Base-by-base conservation (phyloP, 1,140 invertebrate species). In the Brachionus paranguensis region DNA sequence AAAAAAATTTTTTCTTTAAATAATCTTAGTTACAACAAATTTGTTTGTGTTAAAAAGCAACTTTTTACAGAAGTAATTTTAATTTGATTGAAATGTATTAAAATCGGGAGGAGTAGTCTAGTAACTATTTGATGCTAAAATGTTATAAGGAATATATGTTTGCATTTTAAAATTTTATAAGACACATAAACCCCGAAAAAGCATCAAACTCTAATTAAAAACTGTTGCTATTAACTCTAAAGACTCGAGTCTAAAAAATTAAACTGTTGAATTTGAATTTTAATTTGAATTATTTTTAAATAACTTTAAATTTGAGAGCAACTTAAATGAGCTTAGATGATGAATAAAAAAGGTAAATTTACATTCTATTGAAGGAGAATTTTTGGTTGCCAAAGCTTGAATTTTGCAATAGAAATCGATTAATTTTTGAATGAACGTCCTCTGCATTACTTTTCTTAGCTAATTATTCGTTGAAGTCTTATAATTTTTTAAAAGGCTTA, bases 11-110 rank as follows among this genome's bases (percentile, higher is more conserved):
- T 24, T 74, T 17, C 10, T 72, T 72, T n/a, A 41, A 17, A 72
- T 72, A 76, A 50, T 53, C 72, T 76, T 76, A 50, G 72, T 76
- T 50, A 76, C 72, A 50, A 45, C 20, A 47, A 76, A 76, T 76
- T 76, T 76, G 45, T 53, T 76, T 76, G 33, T 68, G 65, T 29
- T 33, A 29, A 68, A 65, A 68, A 68, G 65, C 41, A 20, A 74
- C 12, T 76, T 76, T 76, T 50, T 17, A 50, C n/a, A 76, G 27
- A 37, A 76, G 43, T 50, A 37, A 37, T 50, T 76, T 76, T 50
- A 50, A 53, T 76, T 76, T 50, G 20, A 50, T 50, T 76, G 43
- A 37, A 27, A 43, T n/a, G 33, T 45, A 43, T 74, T 74, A 17
- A 74, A 24, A 43, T 14, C 17, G 20, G 33, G 14, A 43, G 20